Conservation (phyloP, 2,888 invertebrate species). For the Athrips mouffetella region DNA sequence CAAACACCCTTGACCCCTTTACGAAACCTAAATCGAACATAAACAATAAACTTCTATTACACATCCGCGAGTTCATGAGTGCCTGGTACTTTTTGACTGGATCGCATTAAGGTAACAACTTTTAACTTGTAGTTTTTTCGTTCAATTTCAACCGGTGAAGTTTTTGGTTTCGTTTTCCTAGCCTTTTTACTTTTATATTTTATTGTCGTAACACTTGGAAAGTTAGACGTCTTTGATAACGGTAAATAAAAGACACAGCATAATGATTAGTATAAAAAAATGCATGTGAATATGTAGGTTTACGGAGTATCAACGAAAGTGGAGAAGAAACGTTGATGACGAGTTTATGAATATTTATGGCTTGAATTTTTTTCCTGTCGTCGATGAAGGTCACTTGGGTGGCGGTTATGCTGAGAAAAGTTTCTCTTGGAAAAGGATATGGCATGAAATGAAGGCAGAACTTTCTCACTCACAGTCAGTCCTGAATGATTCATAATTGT, state of each 20-base stretch:
- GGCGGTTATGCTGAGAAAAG: background rate
- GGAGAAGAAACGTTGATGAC: background rate
- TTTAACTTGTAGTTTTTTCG: background rate
- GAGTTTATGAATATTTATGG: slow-evolving; percentile 2
- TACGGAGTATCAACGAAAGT: slow-evolving; percentile 17
- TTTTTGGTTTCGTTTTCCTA: background rate
- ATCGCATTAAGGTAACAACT: background rate
- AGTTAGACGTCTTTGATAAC: background rate
- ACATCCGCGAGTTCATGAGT: slow-evolving; percentile 20
- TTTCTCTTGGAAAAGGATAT: slow-evolving; percentile 3
- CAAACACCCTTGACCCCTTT: slow-evolving; percentile 42
- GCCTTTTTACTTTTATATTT: background rate
- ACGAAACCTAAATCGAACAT: slow-evolving; percentile 29
- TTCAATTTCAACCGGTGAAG: background rate
- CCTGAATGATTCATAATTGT: background rate
- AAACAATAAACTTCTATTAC: slow-evolving; percentile 40
- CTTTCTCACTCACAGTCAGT: background rate
- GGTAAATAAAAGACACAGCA: background rate
- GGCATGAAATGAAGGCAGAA: background rate
- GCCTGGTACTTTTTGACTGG: background rate
- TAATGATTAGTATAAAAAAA: slow-evolving; percentile 12
- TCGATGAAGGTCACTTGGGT: background rate
- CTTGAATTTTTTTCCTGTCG: background rate
- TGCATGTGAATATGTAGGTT: slow-evolving; percentile 13
- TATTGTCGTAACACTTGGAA: background rate